Evolutionary conservation across 30 jellyfish, hydroid and myxozoan species (phyloP).

Genomic region (Aurelia sp.): DNA sequence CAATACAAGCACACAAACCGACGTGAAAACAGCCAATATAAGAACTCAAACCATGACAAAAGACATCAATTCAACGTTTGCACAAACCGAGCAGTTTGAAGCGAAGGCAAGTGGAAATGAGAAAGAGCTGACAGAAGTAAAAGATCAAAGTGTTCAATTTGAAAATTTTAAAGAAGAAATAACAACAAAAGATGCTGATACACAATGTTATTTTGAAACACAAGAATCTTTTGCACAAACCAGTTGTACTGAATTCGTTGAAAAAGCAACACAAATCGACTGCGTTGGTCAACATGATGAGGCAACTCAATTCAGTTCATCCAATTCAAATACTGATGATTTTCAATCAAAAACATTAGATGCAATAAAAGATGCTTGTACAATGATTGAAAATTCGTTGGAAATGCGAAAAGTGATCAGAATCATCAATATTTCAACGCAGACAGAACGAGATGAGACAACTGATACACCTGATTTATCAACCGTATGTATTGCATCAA

Average conservation of each 20-base stretch:
- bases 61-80: too few species aligned
- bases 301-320: too few species aligned
- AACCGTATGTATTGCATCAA: background rate
- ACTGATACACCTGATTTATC: background rate
- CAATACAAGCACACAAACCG: too few species aligned
- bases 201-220: background rate
- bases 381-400: background rate
- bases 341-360: background rate
- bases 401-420: background rate
- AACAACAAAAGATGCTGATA: background rate
- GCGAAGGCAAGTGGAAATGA: background rate
- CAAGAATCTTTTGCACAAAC: slow-evolving; percentile 4
- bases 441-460: slow-evolving; percentile 20
- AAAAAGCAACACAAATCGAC: background rate
- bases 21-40: too few species aligned
- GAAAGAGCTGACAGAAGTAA: background rate
- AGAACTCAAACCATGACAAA: too few species aligned
- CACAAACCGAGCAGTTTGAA: too few species aligned
- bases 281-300: background rate
- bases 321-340: background rate
- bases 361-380: slow-evolving; percentile 2
- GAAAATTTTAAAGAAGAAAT: background rate
- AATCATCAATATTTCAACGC: slow-evolving; percentile 7
- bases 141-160: background rate
- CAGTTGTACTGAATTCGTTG: background rate